A percentile compares a stretch with the other conserved stretches of the same genome.
Evolutionary conservation across 2,113 vertebrate species (phyloP).

Genomic region (Pyrgilauda ruficollis): DNA sequence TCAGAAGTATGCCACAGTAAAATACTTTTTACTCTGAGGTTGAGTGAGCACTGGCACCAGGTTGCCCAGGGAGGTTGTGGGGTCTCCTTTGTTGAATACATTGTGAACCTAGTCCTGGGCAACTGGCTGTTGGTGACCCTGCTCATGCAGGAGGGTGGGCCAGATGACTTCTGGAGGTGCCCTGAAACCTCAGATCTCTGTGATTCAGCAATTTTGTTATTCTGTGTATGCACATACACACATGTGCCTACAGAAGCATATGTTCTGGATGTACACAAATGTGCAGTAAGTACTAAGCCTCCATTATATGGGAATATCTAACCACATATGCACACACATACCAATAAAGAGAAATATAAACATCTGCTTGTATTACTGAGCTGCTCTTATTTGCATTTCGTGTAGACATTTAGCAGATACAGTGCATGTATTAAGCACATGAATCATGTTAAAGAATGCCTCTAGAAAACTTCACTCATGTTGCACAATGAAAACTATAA

Average conservation of each 20-base stretch:
- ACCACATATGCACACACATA: background rate
- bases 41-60: background rate
- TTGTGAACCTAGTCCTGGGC: background rate
- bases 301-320: background rate
- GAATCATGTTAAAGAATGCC: background rate
- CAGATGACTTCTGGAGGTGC: background rate
- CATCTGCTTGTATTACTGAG: background rate
- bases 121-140: background rate
- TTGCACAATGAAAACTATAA: background rate
- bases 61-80: background rate
- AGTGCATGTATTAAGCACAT: background rate
- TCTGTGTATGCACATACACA: background rate
- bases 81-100: background rate
- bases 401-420: background rate
- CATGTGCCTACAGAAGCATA: no score
- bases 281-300: background rate
- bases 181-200: background rate
- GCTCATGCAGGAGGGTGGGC: background rate
- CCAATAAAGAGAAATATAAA: background rate
- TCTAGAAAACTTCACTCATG: background rate
- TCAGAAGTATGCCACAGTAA: background rate
- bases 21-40: background rate
- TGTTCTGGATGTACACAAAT: background rate
- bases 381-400: background rate
- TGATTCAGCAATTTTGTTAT: background rate